Evolutionary conservation across 2,113 vertebrate species (phyloP).

Genomic region (Carassius auratus): DNA sequence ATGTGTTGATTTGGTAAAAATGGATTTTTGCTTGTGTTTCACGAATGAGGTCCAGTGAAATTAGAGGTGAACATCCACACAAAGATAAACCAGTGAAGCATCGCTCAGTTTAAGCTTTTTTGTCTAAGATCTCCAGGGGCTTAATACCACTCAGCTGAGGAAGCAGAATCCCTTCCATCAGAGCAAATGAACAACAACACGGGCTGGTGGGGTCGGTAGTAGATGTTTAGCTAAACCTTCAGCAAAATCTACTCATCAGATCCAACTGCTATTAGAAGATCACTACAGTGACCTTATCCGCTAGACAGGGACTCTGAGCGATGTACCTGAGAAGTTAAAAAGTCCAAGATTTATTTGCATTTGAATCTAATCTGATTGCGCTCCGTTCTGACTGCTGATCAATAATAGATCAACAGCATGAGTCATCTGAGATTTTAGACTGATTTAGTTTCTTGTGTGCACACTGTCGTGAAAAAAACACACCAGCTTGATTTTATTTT

Average conservation of each 20-base stretch:
- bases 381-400: background rate
- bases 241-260: conserved; percentile 37
- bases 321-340: background rate
- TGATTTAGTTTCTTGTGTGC: background rate
- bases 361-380: background rate
- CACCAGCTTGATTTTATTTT: background rate
- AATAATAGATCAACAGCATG: conserved; percentile 23
- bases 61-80: background rate
- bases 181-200: conserved; percentile 48
- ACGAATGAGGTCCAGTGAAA: background rate
- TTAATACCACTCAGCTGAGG: conserved; percentile 49
- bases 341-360: background rate
- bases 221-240: conserved; percentile 25
- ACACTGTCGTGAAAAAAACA: background rate
- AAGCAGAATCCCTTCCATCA: conserved; percentile 55
- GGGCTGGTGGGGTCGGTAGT: conserved; percentile 18
- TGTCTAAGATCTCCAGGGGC: conserved; percentile 22
- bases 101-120: background rate
- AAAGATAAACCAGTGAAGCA: background rate
- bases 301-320: background rate
- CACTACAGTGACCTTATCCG: no score
- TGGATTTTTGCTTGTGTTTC: background rate
- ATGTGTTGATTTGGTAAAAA: background rate
- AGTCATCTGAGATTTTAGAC: conserved; percentile 4
- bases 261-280: background rate